These are phyloP conservation scores for Prochilodus magdalenae DNA, from an alignment of 2,113 vertebrate species.

Conservation along the genomic window DNA sequence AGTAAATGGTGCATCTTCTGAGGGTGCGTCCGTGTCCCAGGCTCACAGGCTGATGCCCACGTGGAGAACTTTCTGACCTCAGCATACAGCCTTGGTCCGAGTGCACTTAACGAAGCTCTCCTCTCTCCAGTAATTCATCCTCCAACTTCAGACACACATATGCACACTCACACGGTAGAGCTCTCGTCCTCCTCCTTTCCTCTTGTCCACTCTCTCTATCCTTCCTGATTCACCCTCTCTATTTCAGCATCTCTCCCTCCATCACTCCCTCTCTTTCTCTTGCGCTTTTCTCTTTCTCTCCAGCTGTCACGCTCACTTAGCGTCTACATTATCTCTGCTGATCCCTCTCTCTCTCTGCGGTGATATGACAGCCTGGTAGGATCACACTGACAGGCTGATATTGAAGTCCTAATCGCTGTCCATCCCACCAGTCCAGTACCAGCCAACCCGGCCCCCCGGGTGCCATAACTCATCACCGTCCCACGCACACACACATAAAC, in stretches of 20 bases:
- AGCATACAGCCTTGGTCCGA: neutral
- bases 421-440: constrained; percentile 55
- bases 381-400: constrained; percentile 52
- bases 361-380: constrained; percentile 44
- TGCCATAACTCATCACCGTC: constrained; percentile 58
- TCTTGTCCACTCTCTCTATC: neutral
- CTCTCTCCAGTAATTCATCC: neutral
- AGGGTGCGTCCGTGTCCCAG: no score
- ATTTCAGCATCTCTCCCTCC: constrained; percentile 16
- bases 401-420: constrained; percentile 54
- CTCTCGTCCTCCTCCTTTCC: neutral
- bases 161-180: neutral
- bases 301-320: constrained; percentile 52
- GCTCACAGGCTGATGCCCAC: neutral
- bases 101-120: constrained; percentile 3
- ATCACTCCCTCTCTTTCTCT: constrained; percentile 9
- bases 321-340: constrained; percentile 54
- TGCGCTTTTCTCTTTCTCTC: constrained; percentile 23
- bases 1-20: neutral
- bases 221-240: neutral
- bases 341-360: constrained; percentile 17
- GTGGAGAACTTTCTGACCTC: neutral
- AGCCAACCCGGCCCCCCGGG: constrained; percentile 48
- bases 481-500: constrained; percentile 16
- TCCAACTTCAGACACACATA: neutral